Evolutionary conservation across 2,113 vertebrate species (phyloP), one percentile per base, ranked within the genome.

Genomic region (Oreocharis arfaki): DNA sequence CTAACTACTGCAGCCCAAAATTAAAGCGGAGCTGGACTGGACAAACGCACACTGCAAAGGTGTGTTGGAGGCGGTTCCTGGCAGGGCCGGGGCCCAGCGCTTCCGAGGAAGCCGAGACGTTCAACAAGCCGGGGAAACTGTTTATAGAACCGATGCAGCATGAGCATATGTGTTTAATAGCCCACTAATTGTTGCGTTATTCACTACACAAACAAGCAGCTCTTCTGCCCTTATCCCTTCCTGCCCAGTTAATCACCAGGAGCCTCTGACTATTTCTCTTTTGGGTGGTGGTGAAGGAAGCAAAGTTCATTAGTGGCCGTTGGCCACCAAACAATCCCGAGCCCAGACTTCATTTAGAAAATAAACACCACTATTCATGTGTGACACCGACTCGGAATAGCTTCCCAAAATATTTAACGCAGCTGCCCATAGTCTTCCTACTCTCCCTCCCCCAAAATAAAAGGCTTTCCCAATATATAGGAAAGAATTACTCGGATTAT

Each of bases 171-270:
- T 94, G 94, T 93, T 92, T 87, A 95, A 95, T n/a, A 91, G 91
- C 87, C 96, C 96, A 90, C 93, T 91, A 95, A 97, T 96, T 96
- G 96, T 91, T 63, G 93, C 28, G 63, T 96, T 96, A 90, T 96
- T 96, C 95, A 94, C 96, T 91, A n/a, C 65, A 92, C 87, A 97
- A 96, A 96, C 95, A 92, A 95, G 95, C 2, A 95, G 96, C 87
- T 95, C 95, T 87, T 94, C 96, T 95, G 90, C 95, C 86, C 94
- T 91, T 80, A 91, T 94, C 95, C 96, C 49, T 94, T 94, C 93
- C 95, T 96, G 95, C 90, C 95, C 93, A 95, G 65, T 95, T 95
- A 95, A 95, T 95, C 95, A 96, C 81, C 95, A 77, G 93, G 30
- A 96, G 96, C 95, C 91, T 96, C 61, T 39, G 85, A 93, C 92